Conservation (phyloP, 2,797 vertebrate species). For the Melanotaenia nigrans region DNA sequence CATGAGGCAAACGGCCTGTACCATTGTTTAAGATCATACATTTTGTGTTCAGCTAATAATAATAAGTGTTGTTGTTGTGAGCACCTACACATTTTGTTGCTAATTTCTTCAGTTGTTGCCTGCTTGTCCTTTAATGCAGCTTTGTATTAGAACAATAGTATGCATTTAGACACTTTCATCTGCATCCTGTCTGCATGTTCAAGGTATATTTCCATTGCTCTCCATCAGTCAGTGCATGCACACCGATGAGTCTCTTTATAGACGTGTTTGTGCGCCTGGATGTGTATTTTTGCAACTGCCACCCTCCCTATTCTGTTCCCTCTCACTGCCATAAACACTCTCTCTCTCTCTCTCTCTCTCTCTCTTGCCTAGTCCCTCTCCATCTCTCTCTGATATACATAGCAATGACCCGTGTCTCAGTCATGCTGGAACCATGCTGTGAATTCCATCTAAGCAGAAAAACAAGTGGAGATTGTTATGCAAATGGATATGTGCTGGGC, state of each 20-base stretch:
- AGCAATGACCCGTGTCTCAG: slow-evolving; percentile 85
- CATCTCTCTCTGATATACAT: slow-evolving; percentile 81
- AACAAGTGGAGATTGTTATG: slow-evolving; percentile 90
- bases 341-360: slow-evolving; percentile 9
- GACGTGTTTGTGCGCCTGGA: slow-evolving; percentile 60
- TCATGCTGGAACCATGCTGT: slow-evolving; percentile 83
- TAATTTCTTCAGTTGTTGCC: slow-evolving; percentile 18
- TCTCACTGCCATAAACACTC: slow-evolving; percentile 11
- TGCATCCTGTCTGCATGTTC: slow-evolving; percentile 48
- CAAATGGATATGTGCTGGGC: slow-evolving; percentile 83
- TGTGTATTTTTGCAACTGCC: slow-evolving; percentile 59
- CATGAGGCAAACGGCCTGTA: no score
- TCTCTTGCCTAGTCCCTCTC: slow-evolving; percentile 38
- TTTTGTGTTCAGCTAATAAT: no score
- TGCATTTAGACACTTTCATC: slow-evolving; percentile 35
- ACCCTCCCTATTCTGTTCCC: slow-evolving; percentile 35
- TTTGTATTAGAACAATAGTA: slow-evolving; percentile 5
- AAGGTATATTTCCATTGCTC: slow-evolving; percentile 33
- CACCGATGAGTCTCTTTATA: slow-evolving; percentile 59
- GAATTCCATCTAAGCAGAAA: slow-evolving; percentile 89
- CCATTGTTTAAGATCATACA: no score
- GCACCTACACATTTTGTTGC: background rate
- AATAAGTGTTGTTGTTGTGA: slow-evolving; percentile 1
- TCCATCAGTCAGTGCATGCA: slow-evolving; percentile 49
- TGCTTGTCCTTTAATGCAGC: slow-evolving; percentile 29